A percentile compares a stretch with the other conserved stretches of the same genome.
Evolutionary conservation across 1,140 invertebrate genomes (phyloP).

Genomic region (Trachymyrmex septentrionalis): DNA sequence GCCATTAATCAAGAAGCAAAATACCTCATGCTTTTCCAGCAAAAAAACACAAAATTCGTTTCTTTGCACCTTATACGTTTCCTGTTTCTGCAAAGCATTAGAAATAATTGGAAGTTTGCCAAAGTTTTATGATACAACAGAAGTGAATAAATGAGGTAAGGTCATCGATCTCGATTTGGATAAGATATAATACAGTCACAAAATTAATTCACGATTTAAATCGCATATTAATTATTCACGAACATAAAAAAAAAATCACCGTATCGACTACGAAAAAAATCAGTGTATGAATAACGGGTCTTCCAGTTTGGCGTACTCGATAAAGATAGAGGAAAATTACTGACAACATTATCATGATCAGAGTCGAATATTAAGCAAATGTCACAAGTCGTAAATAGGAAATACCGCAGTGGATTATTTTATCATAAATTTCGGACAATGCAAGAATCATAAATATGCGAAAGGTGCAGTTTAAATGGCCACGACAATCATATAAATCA

Average conservation of each 20-base stretch:
- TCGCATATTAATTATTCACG: conserved; percentile 40
- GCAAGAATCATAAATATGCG: neutral
- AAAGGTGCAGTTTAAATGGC: neutral
- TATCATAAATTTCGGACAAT: neutral
- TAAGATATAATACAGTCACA: conserved; percentile 2
- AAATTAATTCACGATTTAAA: conserved; percentile 35
- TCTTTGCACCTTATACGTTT: neutral
- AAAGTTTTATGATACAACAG: neutral
- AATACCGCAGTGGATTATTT: neutral
- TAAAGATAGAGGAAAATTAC: neutral
- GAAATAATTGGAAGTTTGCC: neutral
- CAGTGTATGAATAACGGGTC: conserved; percentile 19
- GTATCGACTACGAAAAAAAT: neutral
- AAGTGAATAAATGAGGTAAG: neutral
- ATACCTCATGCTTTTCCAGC: neutral
- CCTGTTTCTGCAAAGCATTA: neutral
- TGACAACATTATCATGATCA: neutral
- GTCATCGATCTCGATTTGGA: conserved; percentile 42
- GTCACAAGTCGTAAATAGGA: neutral
- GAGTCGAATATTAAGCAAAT: neutral
- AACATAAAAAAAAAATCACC: neutral
- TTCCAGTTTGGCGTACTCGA: neutral
- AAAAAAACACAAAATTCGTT: neutral
- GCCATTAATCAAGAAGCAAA: neutral
- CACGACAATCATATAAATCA: neutral